Percentiles rank a stretch among this genome's conserved stretches.
Evolutionary conservation across 2,113 vertebrate species (phyloP).

Genomic region (Microcebus tavaratra): DNA sequence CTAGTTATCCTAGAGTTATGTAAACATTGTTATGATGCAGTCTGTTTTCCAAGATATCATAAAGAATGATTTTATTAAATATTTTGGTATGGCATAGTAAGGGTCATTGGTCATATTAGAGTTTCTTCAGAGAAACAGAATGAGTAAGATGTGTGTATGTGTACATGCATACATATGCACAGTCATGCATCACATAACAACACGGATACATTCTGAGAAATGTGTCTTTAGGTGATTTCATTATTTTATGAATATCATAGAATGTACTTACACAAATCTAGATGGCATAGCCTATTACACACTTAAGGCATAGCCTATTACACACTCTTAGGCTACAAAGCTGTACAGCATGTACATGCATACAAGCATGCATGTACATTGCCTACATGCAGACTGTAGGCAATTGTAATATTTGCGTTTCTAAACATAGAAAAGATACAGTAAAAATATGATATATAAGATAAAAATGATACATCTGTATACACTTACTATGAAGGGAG

Average conservation of each 20-base stretch:
- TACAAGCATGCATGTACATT: neutral
- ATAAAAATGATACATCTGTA: neutral
- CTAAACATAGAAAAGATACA: neutral
- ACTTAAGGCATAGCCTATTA: neutral
- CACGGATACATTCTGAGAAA: too few species aligned
- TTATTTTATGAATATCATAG: neutral
- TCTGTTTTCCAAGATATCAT: neutral
- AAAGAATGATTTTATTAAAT: neutral
- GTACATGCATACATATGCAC: fast-evolving
- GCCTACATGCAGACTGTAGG: neutral
- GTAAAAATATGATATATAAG: neutral
- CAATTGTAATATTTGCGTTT: neutral
- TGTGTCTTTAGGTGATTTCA: too few species aligned
- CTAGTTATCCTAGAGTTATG: neutral
- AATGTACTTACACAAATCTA: neutral
- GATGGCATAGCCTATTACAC: neutral
- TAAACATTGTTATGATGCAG: neutral
- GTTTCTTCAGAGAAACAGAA: neutral
- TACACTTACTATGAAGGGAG: neutral
- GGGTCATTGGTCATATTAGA: neutral
- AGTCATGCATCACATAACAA: too few species aligned
- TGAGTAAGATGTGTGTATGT: neutral
- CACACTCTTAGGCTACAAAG: neutral
- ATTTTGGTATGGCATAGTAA: neutral
- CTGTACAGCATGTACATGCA: neutral